Conservation (phyloP, 2,888 invertebrate species). For the Drosophila vallismaia region DNA sequence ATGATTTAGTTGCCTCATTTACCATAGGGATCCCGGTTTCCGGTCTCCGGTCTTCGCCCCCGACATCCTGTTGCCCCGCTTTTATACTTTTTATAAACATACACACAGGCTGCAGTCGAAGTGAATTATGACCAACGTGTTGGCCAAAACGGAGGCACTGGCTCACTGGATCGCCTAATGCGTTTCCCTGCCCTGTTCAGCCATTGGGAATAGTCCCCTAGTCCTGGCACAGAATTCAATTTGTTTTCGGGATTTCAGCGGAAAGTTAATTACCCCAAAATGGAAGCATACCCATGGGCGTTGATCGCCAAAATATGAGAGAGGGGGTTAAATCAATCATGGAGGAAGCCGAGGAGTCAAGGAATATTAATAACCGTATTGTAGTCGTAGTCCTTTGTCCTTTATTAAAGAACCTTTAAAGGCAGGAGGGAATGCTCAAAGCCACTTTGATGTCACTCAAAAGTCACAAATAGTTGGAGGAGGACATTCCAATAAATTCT, state of each 20-base stretch:
- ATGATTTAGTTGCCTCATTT: conserved; percentile 67
- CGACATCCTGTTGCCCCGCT: no score
- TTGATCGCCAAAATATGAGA: conserved; percentile 23
- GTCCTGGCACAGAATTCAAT: conserved; percentile 20
- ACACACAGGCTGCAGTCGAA: conserved; percentile 17
- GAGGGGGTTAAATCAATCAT: conserved; percentile 23
- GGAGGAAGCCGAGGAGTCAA: neutral
- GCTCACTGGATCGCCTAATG: conserved; percentile 20
- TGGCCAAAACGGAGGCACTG: neutral
- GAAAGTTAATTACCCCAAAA: conserved; percentile 33
- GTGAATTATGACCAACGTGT: conserved; percentile 20
- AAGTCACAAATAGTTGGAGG: neutral
- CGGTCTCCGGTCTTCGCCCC: no score
- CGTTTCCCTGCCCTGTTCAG: neutral
- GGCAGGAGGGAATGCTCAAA: neutral
- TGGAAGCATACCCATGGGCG: conserved; percentile 7
- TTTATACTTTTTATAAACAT: neutral
- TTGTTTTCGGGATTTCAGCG: conserved; percentile 30
- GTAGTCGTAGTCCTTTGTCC: neutral
- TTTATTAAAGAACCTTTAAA: no score
- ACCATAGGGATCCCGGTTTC: conserved; percentile 23
- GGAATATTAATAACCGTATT: conserved; percentile 1
- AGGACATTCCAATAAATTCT: neutral
- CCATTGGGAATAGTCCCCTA: conserved; percentile 11
- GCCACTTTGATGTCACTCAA: neutral